These are phyloP conservation scores for Andricus grossulariae DNA, from an alignment of 1,140 invertebrate genomes.

Conservation along the genomic window DNA sequence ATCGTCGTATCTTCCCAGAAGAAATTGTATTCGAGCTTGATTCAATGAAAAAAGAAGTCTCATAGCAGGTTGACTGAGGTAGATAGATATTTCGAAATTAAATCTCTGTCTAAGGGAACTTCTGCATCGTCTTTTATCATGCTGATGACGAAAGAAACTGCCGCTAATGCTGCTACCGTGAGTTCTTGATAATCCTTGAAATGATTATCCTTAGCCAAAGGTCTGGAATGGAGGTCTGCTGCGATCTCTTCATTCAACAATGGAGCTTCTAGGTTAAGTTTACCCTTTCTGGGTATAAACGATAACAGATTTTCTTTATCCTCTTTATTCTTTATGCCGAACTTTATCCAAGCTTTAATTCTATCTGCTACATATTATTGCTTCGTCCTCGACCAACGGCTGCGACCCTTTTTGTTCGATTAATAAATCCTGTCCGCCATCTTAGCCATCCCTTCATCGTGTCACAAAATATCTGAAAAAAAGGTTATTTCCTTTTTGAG, in stretches of 20 bases:
- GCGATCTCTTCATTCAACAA: not conserved
- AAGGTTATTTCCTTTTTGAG: not conserved
- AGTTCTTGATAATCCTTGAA: not conserved
- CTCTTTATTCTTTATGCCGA: not conserved
- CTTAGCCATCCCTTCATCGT: not conserved
- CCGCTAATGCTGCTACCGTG: not conserved
- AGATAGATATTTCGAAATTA: not conserved
- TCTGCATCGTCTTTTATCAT: not conserved
- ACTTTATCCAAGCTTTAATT: not conserved
- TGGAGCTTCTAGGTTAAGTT: not conserved
- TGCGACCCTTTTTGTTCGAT: not conserved
- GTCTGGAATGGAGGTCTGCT: not conserved
- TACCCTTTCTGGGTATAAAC: not conserved
- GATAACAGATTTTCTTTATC: not conserved
- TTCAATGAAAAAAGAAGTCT: not conserved
- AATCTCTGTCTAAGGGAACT: not conserved
- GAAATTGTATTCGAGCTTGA: not conserved
- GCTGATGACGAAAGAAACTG: not conserved
- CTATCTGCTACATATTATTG: not conserved
- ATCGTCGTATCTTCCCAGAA: slow-evolving; percentile 3
- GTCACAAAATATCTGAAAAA: not conserved
- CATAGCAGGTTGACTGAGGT: not conserved
- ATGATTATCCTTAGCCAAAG: not conserved
- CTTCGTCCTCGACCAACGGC: not conserved
- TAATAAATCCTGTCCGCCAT: not conserved